Percentiles rank a stretch among this genome's conserved stretches.
Conservation (phyloP, 2,888 invertebrate species). For the Brachyopa scutellaris region DNA sequence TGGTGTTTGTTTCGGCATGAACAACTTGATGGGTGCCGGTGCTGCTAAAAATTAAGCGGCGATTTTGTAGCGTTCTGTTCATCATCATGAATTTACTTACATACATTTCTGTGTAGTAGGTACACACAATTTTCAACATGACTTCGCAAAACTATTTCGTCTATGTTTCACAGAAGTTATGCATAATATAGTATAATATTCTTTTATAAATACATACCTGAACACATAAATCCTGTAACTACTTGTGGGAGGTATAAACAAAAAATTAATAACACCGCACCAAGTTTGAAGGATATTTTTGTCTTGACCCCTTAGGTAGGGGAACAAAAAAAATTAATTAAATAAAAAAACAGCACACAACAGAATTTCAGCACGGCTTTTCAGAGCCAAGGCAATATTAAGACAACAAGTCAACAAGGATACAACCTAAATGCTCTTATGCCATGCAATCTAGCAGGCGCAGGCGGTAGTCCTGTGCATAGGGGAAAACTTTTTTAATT, state of each 20-base stretch:
- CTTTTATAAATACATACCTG: background rate
- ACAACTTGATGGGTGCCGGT: no score
- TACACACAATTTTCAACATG: no score
- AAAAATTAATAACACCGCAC: slow-evolving; percentile 52
- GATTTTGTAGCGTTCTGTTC: no score
- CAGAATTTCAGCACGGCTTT: slow-evolving; percentile 42
- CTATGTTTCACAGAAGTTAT: no score
- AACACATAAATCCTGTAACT: no score
- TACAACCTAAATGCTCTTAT: slow-evolving; percentile 59
- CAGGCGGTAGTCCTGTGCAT: slow-evolving; percentile 54
- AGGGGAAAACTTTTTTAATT: slow-evolving; percentile 69
- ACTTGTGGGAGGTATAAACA: background rate
- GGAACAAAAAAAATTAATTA: background rate
- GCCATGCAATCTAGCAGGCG: slow-evolving; percentile 57
- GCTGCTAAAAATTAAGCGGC: no score
- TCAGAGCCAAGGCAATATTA: slow-evolving; percentile 37
- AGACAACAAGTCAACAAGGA: slow-evolving; percentile 54
- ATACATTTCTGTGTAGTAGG: no score
- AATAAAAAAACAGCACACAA: slow-evolving; percentile 12
- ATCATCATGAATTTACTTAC: no score
- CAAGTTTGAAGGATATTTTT: slow-evolving; percentile 31
- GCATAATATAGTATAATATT: no score
- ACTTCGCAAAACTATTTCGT: background rate
- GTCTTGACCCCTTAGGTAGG: slow-evolving; percentile 49
- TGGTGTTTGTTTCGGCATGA: no score